Base-by-base conservation (phyloP, 2,797 vertebrate genomes). In the Acipenser ruthenus region DNA sequence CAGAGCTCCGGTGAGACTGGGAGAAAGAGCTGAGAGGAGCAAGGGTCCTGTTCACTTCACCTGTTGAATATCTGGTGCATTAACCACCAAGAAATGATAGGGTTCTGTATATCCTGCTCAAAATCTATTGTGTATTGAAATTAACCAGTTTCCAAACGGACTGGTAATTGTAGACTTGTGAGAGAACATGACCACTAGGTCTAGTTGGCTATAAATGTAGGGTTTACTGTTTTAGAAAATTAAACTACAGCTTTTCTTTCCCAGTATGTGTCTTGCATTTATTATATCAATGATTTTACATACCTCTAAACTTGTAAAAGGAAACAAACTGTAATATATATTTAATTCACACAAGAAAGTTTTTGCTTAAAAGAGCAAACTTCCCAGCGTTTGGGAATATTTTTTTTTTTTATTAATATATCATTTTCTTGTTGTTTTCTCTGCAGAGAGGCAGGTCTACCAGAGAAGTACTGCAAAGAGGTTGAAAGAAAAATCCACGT, bases 1-100 rank as follows among this genome's bases (percentile, higher is more conserved):
- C 78, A 59, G 93, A 97, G 72, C 87, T 98, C 50, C 93, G 85
- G 96, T 97, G 66, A 78, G 87, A 71, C 48, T 10, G 15, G 61
- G 23, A 11, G 37, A 18, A 62, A 15, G 9, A n/a, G 23, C n/a
- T 60, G 9, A 60, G n/a, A 10, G 13, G 6, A 10, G 10, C 37
- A 37, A 37, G 37, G 37, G 37, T 37, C 37, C 37, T 37, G 3
- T 37, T 37, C 37, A 37, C 37, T 6, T 37, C 37, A 37, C 37
- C 37, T 5, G 4, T 37, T 37, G 37, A 37, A 37, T 37, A 37
- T 37, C 37, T 37, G 37, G 37, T 37, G 37, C 37, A 37, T 37
- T 37, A 37, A 37, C 37, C 37, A 37, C 37, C 37, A 37, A 37
- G 3, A 18, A 18, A 18, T 18, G 18, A 18, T 18, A 18, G 18